phyloP scores from a whole-genome alignment of 2,113 vertebrate species.

The Tragelaphus strepsiceros region DNA sequence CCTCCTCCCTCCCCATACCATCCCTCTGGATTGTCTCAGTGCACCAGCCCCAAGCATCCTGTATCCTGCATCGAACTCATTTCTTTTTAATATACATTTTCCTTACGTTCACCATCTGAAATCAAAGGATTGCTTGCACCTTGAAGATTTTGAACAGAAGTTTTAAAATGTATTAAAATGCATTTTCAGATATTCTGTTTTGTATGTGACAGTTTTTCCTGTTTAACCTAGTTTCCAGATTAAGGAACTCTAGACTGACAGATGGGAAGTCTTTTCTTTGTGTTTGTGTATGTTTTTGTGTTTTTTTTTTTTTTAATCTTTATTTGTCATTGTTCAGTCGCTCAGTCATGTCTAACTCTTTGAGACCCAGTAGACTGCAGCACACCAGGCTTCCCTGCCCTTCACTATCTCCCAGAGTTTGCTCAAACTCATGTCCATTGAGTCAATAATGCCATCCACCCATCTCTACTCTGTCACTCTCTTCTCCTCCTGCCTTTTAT shows the following conservation, averaged over 20 bases:
- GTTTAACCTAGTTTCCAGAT: not conserved
- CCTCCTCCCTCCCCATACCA: too few species aligned
- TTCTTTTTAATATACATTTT: not conserved
- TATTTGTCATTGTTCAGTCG: accelerated
- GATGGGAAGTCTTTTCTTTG: not conserved
- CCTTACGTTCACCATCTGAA: not conserved
- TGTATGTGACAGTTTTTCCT: not conserved
- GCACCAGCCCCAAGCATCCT: too few species aligned
- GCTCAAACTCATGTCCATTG: not conserved
- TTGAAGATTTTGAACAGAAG: not conserved
- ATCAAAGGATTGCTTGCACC: not conserved
- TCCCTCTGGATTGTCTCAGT: too few species aligned
- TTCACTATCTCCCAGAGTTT: not conserved
- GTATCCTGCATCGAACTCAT: not conserved
- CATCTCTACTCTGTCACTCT: not conserved
- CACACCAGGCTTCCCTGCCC: not conserved
- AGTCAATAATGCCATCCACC: not conserved
- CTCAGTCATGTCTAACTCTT: not conserved
- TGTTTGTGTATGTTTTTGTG: not conserved
- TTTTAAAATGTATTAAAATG: not conserved
- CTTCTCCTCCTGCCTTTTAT: not conserved
- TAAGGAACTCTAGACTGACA: not conserved
- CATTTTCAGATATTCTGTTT: not conserved
- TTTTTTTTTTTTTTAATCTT: too few species aligned
- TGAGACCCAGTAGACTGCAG: not conserved